A percentile compares a stretch with the other conserved stretches of the same genome.
These are phyloP conservation scores for Drosophila nebulosa DNA, from an alignment of 1,140 invertebrate genomes.

Conservation along the genomic window DNA sequence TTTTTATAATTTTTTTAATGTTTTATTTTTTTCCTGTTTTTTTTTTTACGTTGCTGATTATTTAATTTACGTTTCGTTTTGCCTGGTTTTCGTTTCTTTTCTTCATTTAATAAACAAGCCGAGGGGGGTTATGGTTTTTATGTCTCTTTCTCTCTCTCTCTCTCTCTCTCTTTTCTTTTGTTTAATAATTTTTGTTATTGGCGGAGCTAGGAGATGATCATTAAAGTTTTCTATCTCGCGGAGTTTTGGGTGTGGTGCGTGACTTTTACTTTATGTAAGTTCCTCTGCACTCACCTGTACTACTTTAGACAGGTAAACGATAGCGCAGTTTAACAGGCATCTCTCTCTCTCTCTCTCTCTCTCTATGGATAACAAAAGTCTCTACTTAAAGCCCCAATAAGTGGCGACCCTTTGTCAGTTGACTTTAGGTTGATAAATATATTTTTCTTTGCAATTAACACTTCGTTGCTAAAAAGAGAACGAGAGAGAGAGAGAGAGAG, in stretches of 20 bases:
- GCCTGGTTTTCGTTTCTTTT: conserved; percentile 7
- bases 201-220: background rate
- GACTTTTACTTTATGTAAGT: conserved; percentile 22
- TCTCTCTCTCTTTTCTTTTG: background rate
- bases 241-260: background rate
- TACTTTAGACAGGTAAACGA: conserved; percentile 17
- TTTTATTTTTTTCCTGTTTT: background rate
- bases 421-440: background rate
- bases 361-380: conserved; percentile 9
- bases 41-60: conserved; percentile 37
- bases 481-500: background rate
- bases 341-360: too few species aligned
- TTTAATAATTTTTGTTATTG: background rate
- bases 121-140: background rate
- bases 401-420: conserved; percentile 34
- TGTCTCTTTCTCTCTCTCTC: background rate
- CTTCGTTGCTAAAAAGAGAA: conserved; percentile 21
- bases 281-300: background rate
- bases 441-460: conserved; percentile 26
- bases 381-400: conserved; percentile 4
- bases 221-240: conserved; percentile 28
- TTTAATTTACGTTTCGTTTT: conserved; percentile 27
- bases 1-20: background rate
- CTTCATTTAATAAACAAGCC: conserved; percentile 1
- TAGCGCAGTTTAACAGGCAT: conserved; percentile 12